Percentiles rank a stretch among this genome's conserved stretches.
Conservation (phyloP, 2,113 vertebrate species). For the Channa argus region DNA sequence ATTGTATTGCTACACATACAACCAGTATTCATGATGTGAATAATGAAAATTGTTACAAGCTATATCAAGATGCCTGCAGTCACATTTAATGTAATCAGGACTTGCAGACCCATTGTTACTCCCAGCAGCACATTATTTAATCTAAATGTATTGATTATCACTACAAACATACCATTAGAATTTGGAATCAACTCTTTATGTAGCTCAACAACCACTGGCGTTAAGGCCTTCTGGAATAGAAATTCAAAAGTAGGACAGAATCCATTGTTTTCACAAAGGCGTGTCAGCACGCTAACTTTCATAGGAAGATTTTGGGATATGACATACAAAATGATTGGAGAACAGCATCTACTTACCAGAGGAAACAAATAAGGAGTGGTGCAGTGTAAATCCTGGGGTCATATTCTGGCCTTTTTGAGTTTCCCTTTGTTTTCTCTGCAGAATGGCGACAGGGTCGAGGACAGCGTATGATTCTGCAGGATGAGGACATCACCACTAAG, state of each 20-base stretch:
- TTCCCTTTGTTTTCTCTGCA: constrained; percentile 60
- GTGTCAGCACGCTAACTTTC: neutral
- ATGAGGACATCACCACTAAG: constrained; percentile 98
- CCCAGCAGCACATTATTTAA: neutral
- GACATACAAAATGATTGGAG: neutral
- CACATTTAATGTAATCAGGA: neutral
- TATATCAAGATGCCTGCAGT: neutral
- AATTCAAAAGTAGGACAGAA: neutral
- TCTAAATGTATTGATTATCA: neutral
- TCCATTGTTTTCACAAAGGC: neutral
- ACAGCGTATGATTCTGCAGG: constrained; percentile 93
- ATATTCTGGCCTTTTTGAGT: neutral
- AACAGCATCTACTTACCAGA: neutral
- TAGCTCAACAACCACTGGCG: too few relatives aligned
- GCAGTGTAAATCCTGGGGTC: neutral
- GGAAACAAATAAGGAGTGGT: neutral
- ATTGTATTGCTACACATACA: neutral
- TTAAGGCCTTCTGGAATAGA: neutral
- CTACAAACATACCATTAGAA: neutral
- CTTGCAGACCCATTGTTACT: neutral
- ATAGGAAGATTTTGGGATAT: constrained; percentile 9
- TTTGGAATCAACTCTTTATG: neutral
- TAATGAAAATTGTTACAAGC: neutral
- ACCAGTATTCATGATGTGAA: neutral
- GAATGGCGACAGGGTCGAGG: constrained; percentile 97